Conservation (phyloP, 2,888 invertebrate species). For the Sphaerophoria taeniata region DNA sequence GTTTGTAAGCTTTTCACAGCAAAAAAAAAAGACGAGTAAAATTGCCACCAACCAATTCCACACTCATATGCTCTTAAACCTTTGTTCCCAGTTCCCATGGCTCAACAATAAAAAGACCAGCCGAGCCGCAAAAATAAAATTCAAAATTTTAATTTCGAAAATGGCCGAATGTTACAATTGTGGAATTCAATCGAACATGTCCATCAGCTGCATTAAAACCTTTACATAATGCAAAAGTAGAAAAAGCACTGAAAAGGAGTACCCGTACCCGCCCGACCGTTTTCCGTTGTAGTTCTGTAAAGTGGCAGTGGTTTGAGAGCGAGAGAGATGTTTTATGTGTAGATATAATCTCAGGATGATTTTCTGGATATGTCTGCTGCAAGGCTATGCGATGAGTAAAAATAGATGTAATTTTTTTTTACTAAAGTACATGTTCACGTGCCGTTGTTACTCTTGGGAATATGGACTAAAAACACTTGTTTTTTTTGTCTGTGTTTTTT, state of each 20-base stretch:
- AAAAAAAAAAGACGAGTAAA: constrained; percentile 8
- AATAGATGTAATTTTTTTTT: constrained; percentile 39
- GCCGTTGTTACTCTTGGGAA: constrained; percentile 54
- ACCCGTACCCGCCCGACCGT: background rate
- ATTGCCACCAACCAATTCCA: too few species aligned
- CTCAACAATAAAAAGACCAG: too few species aligned
- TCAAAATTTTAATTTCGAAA: constrained; percentile 61
- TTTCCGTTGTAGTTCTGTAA: background rate
- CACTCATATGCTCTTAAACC: background rate
- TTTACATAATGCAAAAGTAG: constrained; percentile 37
- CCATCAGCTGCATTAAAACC: constrained; percentile 57
- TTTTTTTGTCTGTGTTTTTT: constrained; percentile 24
- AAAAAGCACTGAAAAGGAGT: background rate
- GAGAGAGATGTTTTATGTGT: constrained; percentile 32
- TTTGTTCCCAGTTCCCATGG: background rate
- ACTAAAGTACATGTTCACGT: constrained; percentile 58
- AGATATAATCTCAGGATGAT: constrained; percentile 25
- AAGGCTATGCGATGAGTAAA: constrained; percentile 50
- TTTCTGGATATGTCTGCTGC: constrained; percentile 31
- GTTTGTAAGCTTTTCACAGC: constrained; percentile 32
- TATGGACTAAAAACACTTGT: constrained; percentile 39
- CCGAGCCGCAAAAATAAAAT: constrained; percentile 26
- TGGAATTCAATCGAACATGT: constrained; percentile 50
- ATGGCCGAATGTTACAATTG: constrained; percentile 55
- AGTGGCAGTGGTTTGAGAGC: constrained; percentile 12